Evolutionary conservation across 2,888 invertebrate genomes (phyloP), one percentile per base, ranked within the genome.

Genomic region (Volucella bombylans): DNA sequence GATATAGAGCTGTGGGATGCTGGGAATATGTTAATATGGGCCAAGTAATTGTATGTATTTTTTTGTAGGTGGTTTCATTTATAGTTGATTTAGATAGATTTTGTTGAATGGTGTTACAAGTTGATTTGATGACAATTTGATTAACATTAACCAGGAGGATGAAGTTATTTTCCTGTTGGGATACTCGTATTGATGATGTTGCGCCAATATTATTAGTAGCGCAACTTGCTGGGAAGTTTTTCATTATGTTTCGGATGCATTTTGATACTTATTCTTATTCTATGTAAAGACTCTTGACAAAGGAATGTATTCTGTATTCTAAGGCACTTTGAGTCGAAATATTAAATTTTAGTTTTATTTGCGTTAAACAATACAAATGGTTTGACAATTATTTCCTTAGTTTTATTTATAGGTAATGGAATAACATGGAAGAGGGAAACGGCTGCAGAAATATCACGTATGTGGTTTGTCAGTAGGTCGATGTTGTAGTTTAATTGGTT

Each of bases 351-450:
- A 2, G 18, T 43, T 39, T 23, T 50, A 52, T 52, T 18, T 8
- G 10, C 8, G 8, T 62, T 73, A 23, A 38, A 18, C 4, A 62
- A 41, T 9, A 55, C 38, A 45, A 64, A 45, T 8, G 55, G 55
- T 72, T 14, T n/a, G 43, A 23, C 2, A 23, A 23, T 23, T 3
- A 23, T 23, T 23, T 23, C 2, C 3, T 23, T 23, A 23, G 18
- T 23, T 23, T 23, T 23, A 23, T 72, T 72, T 47, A 72, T 72
- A 11, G 62, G 62, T 1, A 61, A 38, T 23, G 62, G 72, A 12
- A 72, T 62, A 11, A 71, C 12, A 59, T 71, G 71, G 50, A 71
- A 23, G 8, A 71, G 61, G 62, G 62, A 31, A n/a, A n/a, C n/a
- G 18, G 18, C 18, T 18, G 1, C 18, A 18, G 1, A 1, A 18